A percentile compares a stretch with the other conserved stretches of the same genome.
Evolutionary conservation across 35 echinoderm and acorn worm genomes (phyloP).

Genomic region (Holothuria glaberrima): DNA sequence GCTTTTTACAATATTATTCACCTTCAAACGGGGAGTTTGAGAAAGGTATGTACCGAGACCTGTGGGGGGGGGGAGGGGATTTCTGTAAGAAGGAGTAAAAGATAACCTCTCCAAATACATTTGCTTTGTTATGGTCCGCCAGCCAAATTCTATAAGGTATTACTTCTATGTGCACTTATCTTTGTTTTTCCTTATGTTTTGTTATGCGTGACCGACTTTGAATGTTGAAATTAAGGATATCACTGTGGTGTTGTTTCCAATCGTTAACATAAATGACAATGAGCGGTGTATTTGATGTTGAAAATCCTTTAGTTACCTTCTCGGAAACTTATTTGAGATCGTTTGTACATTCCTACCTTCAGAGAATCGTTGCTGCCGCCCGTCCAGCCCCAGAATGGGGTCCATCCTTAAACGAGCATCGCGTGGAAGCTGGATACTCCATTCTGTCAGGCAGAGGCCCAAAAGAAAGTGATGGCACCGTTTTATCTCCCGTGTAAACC

Average conservation of each 20-base stretch:
- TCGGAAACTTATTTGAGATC: constrained; percentile 30
- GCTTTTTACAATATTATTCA: constrained; percentile 14
- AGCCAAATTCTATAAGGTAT: background rate
- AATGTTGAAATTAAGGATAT: background rate
- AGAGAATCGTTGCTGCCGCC: no score
- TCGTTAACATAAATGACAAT: background rate
- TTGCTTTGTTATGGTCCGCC: background rate
- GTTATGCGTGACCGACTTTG: no score
- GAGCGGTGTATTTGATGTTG: background rate
- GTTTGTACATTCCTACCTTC: constrained; percentile 21
- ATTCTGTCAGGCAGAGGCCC: constrained; percentile 10
- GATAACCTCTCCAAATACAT: background rate
- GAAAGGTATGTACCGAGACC: constrained; percentile 16
- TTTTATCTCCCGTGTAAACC: no score
- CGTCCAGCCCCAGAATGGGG: no score
- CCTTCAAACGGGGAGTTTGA: constrained; percentile 11
- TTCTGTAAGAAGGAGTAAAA: background rate
- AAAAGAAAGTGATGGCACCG: no score
- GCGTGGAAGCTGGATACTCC: constrained; percentile 64
- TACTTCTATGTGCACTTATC: background rate
- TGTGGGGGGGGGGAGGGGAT: background rate
- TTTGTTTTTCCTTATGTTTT: background rate
- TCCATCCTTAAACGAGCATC: constrained; percentile 59
- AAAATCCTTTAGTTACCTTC: background rate
- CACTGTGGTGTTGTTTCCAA: background rate